Percentiles rank a stretch among this genome's conserved stretches.
Conservation (phyloP, 2,113 vertebrate genomes). For the Casuarius casuarius region DNA sequence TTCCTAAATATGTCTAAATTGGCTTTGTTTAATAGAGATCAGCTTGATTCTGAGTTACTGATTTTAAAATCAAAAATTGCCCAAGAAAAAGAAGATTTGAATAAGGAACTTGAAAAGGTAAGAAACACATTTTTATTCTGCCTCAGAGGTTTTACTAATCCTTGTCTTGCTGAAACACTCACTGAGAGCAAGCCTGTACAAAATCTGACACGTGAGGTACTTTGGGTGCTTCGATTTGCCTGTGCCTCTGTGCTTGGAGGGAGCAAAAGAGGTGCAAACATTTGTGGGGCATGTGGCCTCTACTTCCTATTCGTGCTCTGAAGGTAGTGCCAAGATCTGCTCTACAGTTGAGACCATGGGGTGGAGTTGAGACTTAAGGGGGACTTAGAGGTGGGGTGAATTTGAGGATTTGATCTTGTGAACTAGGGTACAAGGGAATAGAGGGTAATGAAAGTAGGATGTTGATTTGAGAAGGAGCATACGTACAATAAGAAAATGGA, state of each 20-base stretch:
- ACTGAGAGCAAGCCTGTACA: not conserved
- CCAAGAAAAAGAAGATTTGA: not conserved
- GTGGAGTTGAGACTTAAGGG: not conserved
- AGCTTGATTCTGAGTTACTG: not conserved
- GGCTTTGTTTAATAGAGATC: not conserved
- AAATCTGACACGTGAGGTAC: not conserved
- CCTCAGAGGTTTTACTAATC: not conserved
- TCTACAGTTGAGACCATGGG: not conserved
- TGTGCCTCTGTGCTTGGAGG: not conserved
- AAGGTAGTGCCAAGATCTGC: not conserved
- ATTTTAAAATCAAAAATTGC: not conserved
- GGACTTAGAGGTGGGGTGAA: not conserved
- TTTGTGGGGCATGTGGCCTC: not conserved
- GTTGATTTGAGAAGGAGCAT: not conserved
- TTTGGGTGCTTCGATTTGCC: not conserved
- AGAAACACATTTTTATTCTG: not conserved
- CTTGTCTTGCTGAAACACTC: not conserved
- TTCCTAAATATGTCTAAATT: not conserved
- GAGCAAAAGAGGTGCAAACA: not conserved
- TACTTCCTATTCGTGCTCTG: not conserved
- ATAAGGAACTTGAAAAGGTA: slow-evolving; percentile 8
- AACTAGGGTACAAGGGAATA: not conserved
- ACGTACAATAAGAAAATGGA: not conserved
- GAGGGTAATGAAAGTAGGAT: not conserved
- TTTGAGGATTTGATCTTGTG: not conserved